Percentiles rank a stretch among this genome's conserved stretches.
Conservation (phyloP, 2,888 invertebrate genomes). For the Rutpela maculata region DNA sequence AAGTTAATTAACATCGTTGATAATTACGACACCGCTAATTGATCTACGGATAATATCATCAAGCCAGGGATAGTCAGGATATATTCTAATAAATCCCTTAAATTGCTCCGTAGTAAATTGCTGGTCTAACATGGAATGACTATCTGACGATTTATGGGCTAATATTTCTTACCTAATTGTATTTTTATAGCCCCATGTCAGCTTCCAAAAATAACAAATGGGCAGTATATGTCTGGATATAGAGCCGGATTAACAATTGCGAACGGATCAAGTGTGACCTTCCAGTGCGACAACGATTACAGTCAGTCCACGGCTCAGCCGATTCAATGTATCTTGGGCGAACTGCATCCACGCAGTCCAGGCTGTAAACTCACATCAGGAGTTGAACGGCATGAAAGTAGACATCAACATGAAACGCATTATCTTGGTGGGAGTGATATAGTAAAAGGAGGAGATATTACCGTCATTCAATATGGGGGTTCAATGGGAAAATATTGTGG, state of each 20-base stretch:
- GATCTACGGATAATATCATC: neutral
- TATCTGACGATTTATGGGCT: neutral
- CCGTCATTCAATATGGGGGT: conserved; percentile 75
- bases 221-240: conserved; percentile 86
- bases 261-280: conserved; percentile 86
- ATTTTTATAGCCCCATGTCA: conserved; percentile 80
- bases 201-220: conserved; percentile 80
- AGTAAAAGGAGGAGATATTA: conserved; percentile 77
- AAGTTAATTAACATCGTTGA: neutral
- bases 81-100: neutral
- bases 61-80: too few species aligned
- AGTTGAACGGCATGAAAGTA: conserved; percentile 55
- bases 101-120: neutral
- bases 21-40: neutral
- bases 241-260: conserved; percentile 87
- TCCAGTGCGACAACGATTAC: conserved; percentile 80
- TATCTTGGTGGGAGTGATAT: conserved; percentile 73
- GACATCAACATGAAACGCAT: conserved; percentile 65
- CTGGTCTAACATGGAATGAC: neutral
- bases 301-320: conserved; percentile 76
- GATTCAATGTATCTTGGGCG: conserved; percentile 80
- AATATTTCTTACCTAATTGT: conserved; percentile 8
- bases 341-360: conserved; percentile 78
- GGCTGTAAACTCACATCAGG: conserved; percentile 74
- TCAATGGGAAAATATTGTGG: conserved; percentile 76